Conservation (phyloP, 2,888 invertebrate genomes). For the Pterostichus madidus region DNA sequence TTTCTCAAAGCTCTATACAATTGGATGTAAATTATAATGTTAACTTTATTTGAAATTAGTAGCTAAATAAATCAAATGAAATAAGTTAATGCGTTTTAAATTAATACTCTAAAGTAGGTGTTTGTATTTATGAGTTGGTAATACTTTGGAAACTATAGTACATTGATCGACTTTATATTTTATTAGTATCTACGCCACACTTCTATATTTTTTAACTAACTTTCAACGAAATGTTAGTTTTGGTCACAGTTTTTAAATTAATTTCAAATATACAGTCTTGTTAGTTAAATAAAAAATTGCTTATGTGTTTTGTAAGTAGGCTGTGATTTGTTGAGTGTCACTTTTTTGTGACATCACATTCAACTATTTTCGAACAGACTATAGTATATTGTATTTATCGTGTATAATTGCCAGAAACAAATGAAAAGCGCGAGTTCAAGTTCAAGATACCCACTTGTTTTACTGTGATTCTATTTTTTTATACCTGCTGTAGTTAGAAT, state of each 20-base stretch:
- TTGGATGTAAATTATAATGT: neutral
- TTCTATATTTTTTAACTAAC: no score
- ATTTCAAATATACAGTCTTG: no score
- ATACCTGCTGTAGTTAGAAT: neutral
- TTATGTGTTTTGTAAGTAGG: no score
- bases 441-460: conserved; percentile 1
- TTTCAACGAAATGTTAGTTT: no score
- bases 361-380: no score
- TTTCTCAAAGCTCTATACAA: neutral
- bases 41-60: neutral
- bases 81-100: neutral
- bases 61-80: neutral
- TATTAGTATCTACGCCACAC: no score
- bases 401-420: neutral
- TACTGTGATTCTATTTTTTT: conserved; percentile 9
- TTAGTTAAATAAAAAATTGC: no score
- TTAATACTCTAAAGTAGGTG: neutral
- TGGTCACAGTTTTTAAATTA: no score
- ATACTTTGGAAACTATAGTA: neutral
- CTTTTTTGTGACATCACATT: conserved; percentile 1
- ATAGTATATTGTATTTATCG: neutral
- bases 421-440: neutral
- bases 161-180: neutral
- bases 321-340: neutral
- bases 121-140: conserved; percentile 30